Conservation (phyloP, 2,113 vertebrate genomes). For the Chaetodon trifascialis region DNA sequence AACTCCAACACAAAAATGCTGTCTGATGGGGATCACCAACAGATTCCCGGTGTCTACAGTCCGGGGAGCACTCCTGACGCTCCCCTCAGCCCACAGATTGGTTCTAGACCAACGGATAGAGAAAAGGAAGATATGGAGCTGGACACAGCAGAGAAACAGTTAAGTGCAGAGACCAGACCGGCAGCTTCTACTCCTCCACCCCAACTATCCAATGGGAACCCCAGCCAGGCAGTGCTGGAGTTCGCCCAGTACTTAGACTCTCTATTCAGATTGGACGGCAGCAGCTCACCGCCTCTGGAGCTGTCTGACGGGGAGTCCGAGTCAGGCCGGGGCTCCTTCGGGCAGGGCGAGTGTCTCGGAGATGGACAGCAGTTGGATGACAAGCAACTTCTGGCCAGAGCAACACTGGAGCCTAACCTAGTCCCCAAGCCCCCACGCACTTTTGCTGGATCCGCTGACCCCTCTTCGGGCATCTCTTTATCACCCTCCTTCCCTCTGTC, state of each 20-base stretch:
- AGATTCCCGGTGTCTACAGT: conserved; percentile 76
- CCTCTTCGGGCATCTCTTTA: conserved; percentile 96
- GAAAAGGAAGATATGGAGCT: conserved; percentile 57
- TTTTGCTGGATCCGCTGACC: conserved; percentile 95
- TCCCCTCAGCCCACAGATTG: conserved; percentile 74
- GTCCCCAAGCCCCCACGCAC: conserved; percentile 96
- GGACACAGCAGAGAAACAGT: conserved; percentile 50
- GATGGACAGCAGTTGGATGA: conserved; percentile 88
- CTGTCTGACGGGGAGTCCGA: conserved; percentile 88
- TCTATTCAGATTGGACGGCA: conserved; percentile 96
- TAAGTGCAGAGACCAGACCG: conserved; percentile 51
- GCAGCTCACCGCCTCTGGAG: conserved; percentile 94
- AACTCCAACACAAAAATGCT: conserved; percentile 61
- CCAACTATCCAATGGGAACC: conserved; percentile 91
- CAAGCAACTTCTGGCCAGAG: conserved; percentile 92
- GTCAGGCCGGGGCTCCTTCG: conserved; percentile 83
- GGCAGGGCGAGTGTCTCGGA: conserved; percentile 89
- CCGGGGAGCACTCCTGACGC: conserved; percentile 70
- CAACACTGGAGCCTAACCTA: conserved; percentile 95
- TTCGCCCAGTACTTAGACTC: conserved; percentile 99
- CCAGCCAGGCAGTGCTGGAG: conserved; percentile 97
- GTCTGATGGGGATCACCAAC: conserved; percentile 67
- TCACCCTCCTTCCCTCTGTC: conserved; percentile 97
- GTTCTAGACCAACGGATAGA: conserved; percentile 55
- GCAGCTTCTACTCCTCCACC: conserved; percentile 68